These are phyloP conservation scores for Peromyscus eremicus DNA, from an alignment of 2,797 vertebrate species.

Conservation along the genomic window DNA sequence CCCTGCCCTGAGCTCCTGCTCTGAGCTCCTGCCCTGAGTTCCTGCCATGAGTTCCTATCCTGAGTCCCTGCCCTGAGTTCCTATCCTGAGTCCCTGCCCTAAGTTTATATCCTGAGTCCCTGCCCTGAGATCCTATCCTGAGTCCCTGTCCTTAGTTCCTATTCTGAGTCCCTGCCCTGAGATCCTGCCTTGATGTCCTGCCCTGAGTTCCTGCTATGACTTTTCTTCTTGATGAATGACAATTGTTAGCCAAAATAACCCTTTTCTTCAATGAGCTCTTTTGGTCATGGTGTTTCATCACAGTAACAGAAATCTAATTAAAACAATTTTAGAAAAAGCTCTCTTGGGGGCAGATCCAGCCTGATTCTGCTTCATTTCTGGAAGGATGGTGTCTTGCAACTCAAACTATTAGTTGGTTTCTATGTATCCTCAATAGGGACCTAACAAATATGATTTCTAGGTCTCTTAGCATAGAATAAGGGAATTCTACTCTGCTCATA, in stretches of 20 bases:
- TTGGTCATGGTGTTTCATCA: not conserved
- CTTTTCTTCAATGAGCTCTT: not conserved
- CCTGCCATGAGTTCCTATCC: not conserved
- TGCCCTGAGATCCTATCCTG: too few species aligned
- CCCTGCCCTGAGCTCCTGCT: too few species aligned
- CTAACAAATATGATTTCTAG: not conserved
- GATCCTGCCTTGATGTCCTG: too few species aligned
- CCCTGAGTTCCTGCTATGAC: not conserved
- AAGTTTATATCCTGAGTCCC: too few species aligned
- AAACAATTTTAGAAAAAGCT: not conserved
- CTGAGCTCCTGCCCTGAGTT: not conserved
- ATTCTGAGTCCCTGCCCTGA: not conserved
- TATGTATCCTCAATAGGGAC: accelerated
- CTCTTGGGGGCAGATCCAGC: not conserved
- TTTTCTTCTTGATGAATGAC: not conserved
- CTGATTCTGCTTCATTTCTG: not conserved
- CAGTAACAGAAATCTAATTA: not conserved
- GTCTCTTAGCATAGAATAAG: not conserved
- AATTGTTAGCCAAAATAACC: not conserved
- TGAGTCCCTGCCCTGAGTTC: not conserved
- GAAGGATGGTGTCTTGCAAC: not conserved
- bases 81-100: not conserved
- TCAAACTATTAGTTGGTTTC: too few species aligned
- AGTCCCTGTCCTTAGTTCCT: not conserved
- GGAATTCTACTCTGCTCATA: not conserved